phyloP scores from a whole-genome alignment of 2,113 vertebrate species.

The Amblyopsis rosae region DNA sequence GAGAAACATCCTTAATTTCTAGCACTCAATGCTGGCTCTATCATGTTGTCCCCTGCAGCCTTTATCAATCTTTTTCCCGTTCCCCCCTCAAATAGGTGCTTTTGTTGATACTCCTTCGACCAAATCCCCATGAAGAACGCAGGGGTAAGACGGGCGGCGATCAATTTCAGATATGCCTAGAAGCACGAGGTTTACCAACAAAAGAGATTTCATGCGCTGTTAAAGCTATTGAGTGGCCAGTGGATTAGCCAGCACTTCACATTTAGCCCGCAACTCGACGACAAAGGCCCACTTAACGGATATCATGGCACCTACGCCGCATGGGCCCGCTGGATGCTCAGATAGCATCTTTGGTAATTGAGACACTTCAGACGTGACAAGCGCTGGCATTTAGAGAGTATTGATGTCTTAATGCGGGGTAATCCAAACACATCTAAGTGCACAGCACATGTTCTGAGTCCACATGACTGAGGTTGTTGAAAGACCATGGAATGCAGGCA shows the following conservation, averaged over 20 bases:
- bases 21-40: not conserved
- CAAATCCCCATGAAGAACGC: conserved; percentile 46
- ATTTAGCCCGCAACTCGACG: conserved; percentile 65
- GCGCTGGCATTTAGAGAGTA: conserved; percentile 47
- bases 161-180: conserved; percentile 75
- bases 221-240: conserved; percentile 75
- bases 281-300: conserved; percentile 70
- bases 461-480: conserved; percentile 13
- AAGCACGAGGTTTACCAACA: conserved; percentile 73
- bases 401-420: conserved; percentile 28
- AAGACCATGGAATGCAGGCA: not conserved
- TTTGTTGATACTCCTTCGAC: conserved; percentile 61
- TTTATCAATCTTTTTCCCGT: conserved; percentile 28
- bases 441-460: not conserved
- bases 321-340: conserved; percentile 47
- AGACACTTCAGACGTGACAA: conserved; percentile 59
- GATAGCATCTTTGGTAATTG: conserved; percentile 68
- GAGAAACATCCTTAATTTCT: not conserved
- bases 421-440: conserved; percentile 33
- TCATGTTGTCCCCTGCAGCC: conserved; percentile 5
- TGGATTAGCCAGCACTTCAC: conserved; percentile 74
- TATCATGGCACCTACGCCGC: conserved; percentile 38
- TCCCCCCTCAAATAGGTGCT: conserved; percentile 42
- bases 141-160: conserved; percentile 52
- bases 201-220: conserved; percentile 76